These are phyloP conservation scores for Nasonia oneida DNA, from an alignment of 2,888 invertebrate species.

Conservation along the genomic window DNA sequence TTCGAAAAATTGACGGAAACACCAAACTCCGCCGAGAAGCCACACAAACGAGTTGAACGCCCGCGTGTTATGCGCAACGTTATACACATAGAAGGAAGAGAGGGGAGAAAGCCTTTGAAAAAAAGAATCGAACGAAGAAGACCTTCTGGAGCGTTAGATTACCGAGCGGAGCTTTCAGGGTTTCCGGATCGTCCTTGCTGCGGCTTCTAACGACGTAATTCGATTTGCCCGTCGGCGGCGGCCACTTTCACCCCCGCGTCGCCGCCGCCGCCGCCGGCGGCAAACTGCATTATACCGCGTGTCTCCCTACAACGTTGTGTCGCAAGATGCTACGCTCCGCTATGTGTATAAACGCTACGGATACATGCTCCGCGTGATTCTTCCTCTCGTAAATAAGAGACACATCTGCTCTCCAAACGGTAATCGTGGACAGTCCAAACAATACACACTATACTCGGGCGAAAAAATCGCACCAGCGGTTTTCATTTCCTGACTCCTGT, in stretches of 20 bases:
- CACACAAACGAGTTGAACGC: neutral
- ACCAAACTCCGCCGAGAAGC: neutral
- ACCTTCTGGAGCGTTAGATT: conserved; percentile 59
- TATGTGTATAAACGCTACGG: neutral
- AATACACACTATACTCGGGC: neutral
- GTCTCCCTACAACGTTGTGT: neutral
- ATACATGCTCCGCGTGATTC: neutral
- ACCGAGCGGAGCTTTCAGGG: conserved; percentile 67
- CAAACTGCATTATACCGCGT: conserved; percentile 49
- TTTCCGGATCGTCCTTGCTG: conserved; percentile 72
- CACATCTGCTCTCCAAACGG: neutral
- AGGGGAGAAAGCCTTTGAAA: conserved; percentile 43
- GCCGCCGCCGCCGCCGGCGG: too few species aligned
- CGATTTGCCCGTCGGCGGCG: conserved; percentile 67
- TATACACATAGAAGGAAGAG: neutral
- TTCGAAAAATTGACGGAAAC: neutral
- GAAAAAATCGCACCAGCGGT: neutral
- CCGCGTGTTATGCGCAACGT: neutral
- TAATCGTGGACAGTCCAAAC: neutral
- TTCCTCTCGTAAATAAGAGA: too few species aligned
- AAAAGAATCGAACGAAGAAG: conserved; percentile 45
- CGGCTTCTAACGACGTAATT: conserved; percentile 78
- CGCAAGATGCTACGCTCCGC: neutral
- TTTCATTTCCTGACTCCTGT: neutral
- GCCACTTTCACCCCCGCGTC: neutral